Percentiles rank a stretch among this genome's conserved stretches.
These are phyloP conservation scores for Astropecten irregularis DNA, from an alignment of 53 echinoderm and acorn worm species.

Conservation along the genomic window DNA sequence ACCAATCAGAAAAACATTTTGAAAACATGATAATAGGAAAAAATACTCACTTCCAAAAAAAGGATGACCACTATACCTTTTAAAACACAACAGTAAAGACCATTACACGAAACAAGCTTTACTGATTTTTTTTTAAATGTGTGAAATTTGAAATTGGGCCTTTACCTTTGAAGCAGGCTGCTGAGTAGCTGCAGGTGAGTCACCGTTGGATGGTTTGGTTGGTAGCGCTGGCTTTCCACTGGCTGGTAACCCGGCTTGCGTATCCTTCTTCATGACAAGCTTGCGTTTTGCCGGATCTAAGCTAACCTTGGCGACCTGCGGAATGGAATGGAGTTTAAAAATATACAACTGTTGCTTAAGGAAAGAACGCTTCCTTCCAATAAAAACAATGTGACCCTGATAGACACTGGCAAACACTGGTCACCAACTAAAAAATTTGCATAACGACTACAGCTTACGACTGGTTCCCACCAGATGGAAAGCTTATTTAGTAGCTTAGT, in stretches of 20 bases:
- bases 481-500: too few species aligned
- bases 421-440: too few species aligned
- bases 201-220: background rate
- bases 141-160: too few species aligned
- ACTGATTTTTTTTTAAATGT: too few species aligned
- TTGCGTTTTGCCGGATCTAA: constrained; percentile 72
- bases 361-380: too few species aligned
- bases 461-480: too few species aligned
- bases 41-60: background rate
- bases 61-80: background rate
- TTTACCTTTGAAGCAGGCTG: too few species aligned
- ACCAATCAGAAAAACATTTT: background rate
- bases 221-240: background rate
- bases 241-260: background rate
- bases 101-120: too few species aligned
- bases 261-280: background rate
- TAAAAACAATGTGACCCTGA: too few species aligned
- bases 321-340: background rate
- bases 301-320: constrained; percentile 71
- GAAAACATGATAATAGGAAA: background rate
- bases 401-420: too few species aligned
- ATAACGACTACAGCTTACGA: too few species aligned
- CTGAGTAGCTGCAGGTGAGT: background rate
- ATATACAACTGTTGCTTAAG: too few species aligned
- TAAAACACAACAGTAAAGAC: background rate